Evolutionary conservation across 2,113 vertebrate genomes (phyloP).

Genomic region (Melanocharis versteri): DNA sequence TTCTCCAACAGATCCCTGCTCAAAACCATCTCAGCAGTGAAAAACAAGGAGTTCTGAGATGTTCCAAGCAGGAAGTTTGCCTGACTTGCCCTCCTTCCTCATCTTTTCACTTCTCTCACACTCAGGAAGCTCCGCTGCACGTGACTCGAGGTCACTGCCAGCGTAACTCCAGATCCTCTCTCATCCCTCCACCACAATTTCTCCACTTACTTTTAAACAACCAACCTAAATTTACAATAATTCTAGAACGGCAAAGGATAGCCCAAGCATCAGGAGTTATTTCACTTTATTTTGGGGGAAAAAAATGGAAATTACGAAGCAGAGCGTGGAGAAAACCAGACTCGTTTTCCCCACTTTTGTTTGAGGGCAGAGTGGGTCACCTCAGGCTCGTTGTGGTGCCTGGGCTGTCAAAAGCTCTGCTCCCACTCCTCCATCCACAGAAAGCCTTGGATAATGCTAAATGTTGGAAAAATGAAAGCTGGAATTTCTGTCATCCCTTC

Average conservation of each 20-base stretch:
- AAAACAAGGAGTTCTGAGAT: background rate
- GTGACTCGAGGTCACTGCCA: background rate
- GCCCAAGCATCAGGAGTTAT: background rate
- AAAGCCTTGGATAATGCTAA: background rate
- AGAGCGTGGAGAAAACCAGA: background rate
- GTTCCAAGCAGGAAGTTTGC: too few species aligned
- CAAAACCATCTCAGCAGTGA: background rate
- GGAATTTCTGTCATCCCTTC: background rate
- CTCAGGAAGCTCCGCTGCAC: too few species aligned
- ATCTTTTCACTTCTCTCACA: background rate
- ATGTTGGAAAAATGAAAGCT: background rate
- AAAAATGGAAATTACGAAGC: accelerated
- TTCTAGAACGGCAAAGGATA: background rate
- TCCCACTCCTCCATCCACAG: background rate
- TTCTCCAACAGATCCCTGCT: background rate
- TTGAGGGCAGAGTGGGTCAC: background rate
- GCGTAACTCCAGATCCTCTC: background rate
- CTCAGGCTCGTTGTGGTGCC: background rate
- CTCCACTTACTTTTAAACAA: background rate
- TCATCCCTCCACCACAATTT: background rate
- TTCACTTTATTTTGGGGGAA: background rate
- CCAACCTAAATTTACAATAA: background rate
- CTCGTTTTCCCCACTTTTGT: background rate
- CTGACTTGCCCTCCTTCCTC: background rate
- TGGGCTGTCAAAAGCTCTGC: background rate